Conservation (phyloP, 2,888 invertebrate genomes). For the Andricus quercusramuli region DNA sequence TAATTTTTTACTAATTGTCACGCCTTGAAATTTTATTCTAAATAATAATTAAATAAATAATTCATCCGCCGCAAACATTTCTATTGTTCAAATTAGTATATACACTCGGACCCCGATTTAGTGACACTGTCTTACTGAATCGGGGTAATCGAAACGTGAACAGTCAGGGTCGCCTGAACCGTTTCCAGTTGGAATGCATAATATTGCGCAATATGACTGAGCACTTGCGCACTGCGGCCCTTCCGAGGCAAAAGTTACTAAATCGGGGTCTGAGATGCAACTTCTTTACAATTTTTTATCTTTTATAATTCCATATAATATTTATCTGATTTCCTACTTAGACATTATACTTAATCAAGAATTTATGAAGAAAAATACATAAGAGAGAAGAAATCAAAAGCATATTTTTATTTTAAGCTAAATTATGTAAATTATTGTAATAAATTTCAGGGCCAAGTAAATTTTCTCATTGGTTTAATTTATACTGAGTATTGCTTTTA, state of each 20-base stretch:
- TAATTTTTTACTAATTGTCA: too few relatives aligned
- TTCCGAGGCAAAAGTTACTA: too few relatives aligned
- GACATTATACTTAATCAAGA: not conserved
- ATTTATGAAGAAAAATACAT: not conserved
- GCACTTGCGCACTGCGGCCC: too few relatives aligned
- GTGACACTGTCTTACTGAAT: too few relatives aligned
- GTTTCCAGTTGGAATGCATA: too few relatives aligned
- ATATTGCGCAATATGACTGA: too few relatives aligned
- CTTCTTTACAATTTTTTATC: not conserved
- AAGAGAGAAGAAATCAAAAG: not conserved
- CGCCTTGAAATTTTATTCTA: not conserved
- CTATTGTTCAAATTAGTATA: not conserved
- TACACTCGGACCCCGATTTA: too few relatives aligned
- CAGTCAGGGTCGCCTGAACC: too few relatives aligned
- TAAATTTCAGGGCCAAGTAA: not conserved
- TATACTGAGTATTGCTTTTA: conserved; percentile 18
- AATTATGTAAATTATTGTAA: not conserved
- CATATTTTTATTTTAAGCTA: not conserved
- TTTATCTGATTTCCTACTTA: not conserved
- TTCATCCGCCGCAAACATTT: not conserved
- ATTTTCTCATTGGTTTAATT: conserved; percentile 22
- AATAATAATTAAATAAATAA: conserved; percentile 8
- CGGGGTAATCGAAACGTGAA: too few relatives aligned
- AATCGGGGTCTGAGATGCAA: too few relatives aligned
- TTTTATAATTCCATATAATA: not conserved